Percentiles rank a stretch among this genome's conserved stretches.
Conservation (phyloP, 2,888 invertebrate species). For the Leptopilina drosophilae region DNA sequence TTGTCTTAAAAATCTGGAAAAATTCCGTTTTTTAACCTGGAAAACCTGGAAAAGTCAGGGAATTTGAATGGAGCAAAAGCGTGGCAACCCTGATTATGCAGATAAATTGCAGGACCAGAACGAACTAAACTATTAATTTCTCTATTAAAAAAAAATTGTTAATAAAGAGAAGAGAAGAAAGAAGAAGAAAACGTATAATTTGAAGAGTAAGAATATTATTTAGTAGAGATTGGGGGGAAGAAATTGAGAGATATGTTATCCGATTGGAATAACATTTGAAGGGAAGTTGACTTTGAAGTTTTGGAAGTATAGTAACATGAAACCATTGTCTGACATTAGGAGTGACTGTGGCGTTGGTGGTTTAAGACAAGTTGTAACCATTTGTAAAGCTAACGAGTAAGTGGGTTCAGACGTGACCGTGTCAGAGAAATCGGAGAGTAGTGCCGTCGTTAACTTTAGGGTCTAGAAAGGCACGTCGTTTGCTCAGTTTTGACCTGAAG, state of each 20-base stretch:
- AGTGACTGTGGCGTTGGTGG: slow-evolving; percentile 16
- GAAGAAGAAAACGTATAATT: too few species aligned
- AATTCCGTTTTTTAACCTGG: too few species aligned
- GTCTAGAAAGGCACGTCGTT: slow-evolving; percentile 12
- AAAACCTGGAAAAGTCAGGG: too few species aligned
- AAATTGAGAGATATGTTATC: background rate
- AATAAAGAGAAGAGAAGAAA: too few species aligned
- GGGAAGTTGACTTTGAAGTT: background rate
- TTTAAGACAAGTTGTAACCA: slow-evolving; percentile 31
- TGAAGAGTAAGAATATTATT: too few species aligned
- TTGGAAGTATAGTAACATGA: background rate
- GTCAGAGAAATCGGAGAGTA: slow-evolving; percentile 31
- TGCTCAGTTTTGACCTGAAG: slow-evolving; percentile 23
- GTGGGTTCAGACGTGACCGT: slow-evolving; percentile 26
- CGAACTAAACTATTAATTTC: too few species aligned
- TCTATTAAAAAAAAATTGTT: too few species aligned
- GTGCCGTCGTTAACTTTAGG: slow-evolving; percentile 27
- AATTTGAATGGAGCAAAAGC: too few species aligned
- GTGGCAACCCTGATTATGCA: too few species aligned
- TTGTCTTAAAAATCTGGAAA: too few species aligned
- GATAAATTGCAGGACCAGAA: too few species aligned
- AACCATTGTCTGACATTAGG: background rate
- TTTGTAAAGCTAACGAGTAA: slow-evolving; percentile 37
- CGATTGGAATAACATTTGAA: background rate
- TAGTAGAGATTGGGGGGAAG: too few species aligned